Percentiles rank a stretch among this genome's conserved stretches.
phyloP scores from a whole-genome alignment of 2,113 vertebrate genomes.

The Leptobrachium leishanense region DNA sequence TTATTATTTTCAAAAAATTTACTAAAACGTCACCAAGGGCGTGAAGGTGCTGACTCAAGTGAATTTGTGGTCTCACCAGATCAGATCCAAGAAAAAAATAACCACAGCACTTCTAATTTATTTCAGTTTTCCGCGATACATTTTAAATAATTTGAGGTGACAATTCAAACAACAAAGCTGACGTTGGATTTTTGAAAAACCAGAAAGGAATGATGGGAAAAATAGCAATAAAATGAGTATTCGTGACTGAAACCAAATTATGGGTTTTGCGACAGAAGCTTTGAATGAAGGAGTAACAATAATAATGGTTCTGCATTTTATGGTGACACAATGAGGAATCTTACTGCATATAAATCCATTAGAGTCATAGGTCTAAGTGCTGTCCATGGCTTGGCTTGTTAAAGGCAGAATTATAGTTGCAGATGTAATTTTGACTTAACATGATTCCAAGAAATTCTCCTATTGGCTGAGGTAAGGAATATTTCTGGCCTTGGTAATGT shows the following conservation, averaged over 20 bases:
- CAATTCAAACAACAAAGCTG: no score
- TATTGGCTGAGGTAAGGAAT: no score
- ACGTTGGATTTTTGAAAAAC: no score
- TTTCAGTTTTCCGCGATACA: no score
- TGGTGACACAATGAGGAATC: slow-evolving; percentile 25
- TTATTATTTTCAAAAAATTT: no score
- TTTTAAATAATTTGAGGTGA: no score
- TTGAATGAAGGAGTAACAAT: slow-evolving; percentile 5
- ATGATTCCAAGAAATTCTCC: neutral
- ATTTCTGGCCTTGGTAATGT: no score
- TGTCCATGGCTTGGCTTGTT: slow-evolving; percentile 12
- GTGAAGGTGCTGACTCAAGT: no score
- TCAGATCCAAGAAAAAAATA: no score
- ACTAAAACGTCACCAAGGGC: no score
- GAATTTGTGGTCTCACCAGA: no score
- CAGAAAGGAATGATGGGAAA: slow-evolving; percentile 8
- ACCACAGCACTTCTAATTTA: no score
- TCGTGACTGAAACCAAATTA: slow-evolving; percentile 33
- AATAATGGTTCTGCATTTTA: slow-evolving; percentile 8
- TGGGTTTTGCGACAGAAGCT: slow-evolving; percentile 21
- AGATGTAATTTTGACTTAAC: neutral
- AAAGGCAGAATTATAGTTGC: neutral
- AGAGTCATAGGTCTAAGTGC: neutral
- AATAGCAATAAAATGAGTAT: slow-evolving; percentile 27
- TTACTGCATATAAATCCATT: slow-evolving; percentile 2